phyloP scores from a whole-genome alignment of 2,888 invertebrate species.

The Merodon equestris region DNA sequence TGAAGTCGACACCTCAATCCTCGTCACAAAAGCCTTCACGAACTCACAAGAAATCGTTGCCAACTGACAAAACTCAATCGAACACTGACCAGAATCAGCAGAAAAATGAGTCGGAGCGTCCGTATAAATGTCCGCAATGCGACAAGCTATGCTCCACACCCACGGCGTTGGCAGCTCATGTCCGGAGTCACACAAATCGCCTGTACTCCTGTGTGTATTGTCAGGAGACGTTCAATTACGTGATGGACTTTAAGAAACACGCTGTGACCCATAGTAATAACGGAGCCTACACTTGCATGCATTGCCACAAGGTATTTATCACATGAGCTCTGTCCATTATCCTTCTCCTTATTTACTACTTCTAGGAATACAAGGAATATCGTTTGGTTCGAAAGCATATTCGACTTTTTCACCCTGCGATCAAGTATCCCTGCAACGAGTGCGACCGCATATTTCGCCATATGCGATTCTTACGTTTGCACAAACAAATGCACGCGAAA shows the following conservation, averaged over 20 bases:
- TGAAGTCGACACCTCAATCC: conserved; percentile 74
- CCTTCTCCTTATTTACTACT: conserved; percentile 18
- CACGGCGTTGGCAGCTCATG: conserved; percentile 85
- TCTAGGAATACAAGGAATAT: conserved; percentile 83
- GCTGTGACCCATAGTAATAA: conserved; percentile 83
- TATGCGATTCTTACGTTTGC: conserved; percentile 85
- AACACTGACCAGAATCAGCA: conserved; percentile 73
- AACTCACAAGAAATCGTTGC: too few relatives aligned
- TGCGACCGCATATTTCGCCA: conserved; percentile 86
- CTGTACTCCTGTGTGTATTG: conserved; percentile 84
- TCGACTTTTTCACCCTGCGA: conserved; percentile 85
- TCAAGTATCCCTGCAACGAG: conserved; percentile 83
- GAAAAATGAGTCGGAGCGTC: conserved; percentile 81
- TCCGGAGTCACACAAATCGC: conserved; percentile 82
- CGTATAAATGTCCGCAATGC: conserved; percentile 82
- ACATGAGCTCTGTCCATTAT: not conserved
- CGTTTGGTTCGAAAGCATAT: conserved; percentile 86
- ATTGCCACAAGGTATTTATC: conserved; percentile 81
- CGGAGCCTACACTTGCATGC: conserved; percentile 84
- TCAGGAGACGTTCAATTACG: conserved; percentile 83
- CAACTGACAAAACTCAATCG: too few relatives aligned
- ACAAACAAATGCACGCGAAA: conserved; percentile 81
- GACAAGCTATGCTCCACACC: conserved; percentile 85
- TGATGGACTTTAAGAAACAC: conserved; percentile 84
- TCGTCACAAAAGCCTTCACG: conserved; percentile 52